A percentile compares a stretch with the other conserved stretches of the same genome.
phyloP scores from a whole-genome alignment of 2,888 invertebrate genomes.

The Macaria liturata region DNA sequence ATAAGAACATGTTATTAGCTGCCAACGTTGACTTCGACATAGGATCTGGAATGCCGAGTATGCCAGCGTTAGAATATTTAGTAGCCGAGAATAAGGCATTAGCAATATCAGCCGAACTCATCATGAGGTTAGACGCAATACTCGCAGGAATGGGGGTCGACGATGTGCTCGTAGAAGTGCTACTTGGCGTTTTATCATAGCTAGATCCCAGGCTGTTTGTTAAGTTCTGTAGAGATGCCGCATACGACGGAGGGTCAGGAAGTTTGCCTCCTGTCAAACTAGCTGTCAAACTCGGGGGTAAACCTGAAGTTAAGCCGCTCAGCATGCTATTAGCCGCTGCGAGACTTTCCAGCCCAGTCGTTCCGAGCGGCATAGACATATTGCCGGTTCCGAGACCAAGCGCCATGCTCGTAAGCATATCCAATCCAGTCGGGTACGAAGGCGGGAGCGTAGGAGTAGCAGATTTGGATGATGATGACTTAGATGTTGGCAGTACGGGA shows the following conservation, averaged over 20 bases:
- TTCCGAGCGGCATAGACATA: conserved; percentile 69
- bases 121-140: conserved; percentile 84
- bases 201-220: conserved; percentile 63
- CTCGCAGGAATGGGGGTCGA: conserved; percentile 77
- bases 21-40: conserved; percentile 89
- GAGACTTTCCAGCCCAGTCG: conserved; percentile 71
- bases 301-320: conserved; percentile 66
- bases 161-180: conserved; percentile 78
- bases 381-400: conserved; percentile 71
- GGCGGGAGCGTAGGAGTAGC: conserved; percentile 79
- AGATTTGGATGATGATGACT: conserved; percentile 81
- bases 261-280: conserved; percentile 70
- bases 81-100: conserved; percentile 87
- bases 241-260: conserved; percentile 75
- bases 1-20: conserved; percentile 91
- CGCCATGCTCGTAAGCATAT: conserved; percentile 80
- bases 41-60: conserved; percentile 88
- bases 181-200: conserved; percentile 72
- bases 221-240: conserved; percentile 72
- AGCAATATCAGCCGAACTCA: conserved; percentile 85
- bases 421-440: conserved; percentile 73
- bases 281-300: conserved; percentile 70
- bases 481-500: conserved; percentile 83
- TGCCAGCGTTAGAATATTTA: conserved; percentile 84
- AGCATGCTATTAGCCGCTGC: conserved; percentile 80